Evolutionary conservation across 2,113 vertebrate species (phyloP), one percentile per base, ranked within the genome.

Genomic region (Phyllostomus discolor): DNA sequence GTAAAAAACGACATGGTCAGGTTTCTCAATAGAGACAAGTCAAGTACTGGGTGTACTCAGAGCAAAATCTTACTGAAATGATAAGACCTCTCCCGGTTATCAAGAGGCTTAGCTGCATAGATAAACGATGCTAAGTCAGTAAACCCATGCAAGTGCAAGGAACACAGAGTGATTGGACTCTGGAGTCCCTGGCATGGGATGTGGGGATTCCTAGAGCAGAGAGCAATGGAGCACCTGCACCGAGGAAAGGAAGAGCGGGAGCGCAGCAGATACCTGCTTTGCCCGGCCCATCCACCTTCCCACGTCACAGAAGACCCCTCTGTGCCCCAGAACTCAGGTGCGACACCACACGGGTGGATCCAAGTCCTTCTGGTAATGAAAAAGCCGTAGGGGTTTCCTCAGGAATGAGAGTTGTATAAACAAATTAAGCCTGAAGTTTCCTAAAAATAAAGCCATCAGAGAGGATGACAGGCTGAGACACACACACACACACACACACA

Each of bases 11-110:
- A 86, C 85, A 82, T 3, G 67, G 84, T 9, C 35, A 26, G 79
- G 3, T 67, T 94, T 96, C 72, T 92, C 95, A 94, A 38, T 9
- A 75, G 54, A 94, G 24, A 66, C 31, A 46, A 73, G 26, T 66
- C 57, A 72, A 79, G 41, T 9, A 38, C 80, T 87, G 41, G 20
- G 5, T 38, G 46, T 96, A 52, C 57, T 88, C 43, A 73, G 54
- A 70, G 59, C 43, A 81, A 75, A 92, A 46, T 54, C 46, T 93
- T 86, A 84, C 79, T 24, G 41, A 66, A 92, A 88, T 20, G 59
- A 91, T 57, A 67, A 72, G 38, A 88, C 43, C 17, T 33, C 54
- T 12, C 31, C 16, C 8, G 22, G 31, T n/a, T 91, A 90, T 50
- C 64, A 19, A 46, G 26, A 46, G 33, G 24, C 33, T 75, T 67